Percentiles rank a stretch among this genome's conserved stretches.
phyloP scores from a whole-genome alignment of 2,113 vertebrate species.

The Sinocyclocheilus rhinocerous region DNA sequence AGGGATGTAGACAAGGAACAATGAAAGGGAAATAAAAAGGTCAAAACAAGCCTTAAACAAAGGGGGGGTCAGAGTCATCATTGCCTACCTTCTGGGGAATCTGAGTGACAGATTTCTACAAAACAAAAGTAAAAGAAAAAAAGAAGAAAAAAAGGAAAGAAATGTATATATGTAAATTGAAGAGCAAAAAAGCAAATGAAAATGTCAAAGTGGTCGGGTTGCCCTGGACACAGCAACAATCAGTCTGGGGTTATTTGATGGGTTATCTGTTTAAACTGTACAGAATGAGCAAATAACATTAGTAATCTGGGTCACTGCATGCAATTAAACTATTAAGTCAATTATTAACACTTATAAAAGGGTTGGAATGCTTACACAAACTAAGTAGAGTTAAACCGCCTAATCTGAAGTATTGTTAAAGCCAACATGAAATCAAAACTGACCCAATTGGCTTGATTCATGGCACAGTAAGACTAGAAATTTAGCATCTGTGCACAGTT shows the following conservation, averaged over 20 bases:
- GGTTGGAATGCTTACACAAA: slow-evolving; percentile 20
- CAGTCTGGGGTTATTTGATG: slow-evolving; percentile 1
- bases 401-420: slow-evolving; percentile 1
- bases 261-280: not conserved
- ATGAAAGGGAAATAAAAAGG: slow-evolving; percentile 38
- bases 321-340: slow-evolving; percentile 29
- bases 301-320: slow-evolving; percentile 14
- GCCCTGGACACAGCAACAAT: not conserved
- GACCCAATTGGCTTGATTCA: not conserved
- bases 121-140: slow-evolving; percentile 68
- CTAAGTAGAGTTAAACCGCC: not conserved
- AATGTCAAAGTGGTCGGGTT: not conserved
- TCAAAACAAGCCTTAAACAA: slow-evolving; percentile 43
- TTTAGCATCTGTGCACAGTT: not conserved
- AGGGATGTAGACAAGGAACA: slow-evolving; percentile 41
- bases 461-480: not conserved
- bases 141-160: slow-evolving; percentile 72
- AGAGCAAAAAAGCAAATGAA: slow-evolving; percentile 14
- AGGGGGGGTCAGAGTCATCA: slow-evolving; percentile 59
- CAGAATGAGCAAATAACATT: slow-evolving; percentile 13
- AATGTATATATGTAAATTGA: slow-evolving; percentile 61
- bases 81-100: slow-evolving; percentile 86
- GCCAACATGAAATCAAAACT: not conserved
- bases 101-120: slow-evolving; percentile 85
- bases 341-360: slow-evolving; percentile 18